These are phyloP conservation scores for Phenganax marumi DNA, from an alignment of 92 coral and sea anemone genomes.

Conservation along the genomic window DNA sequence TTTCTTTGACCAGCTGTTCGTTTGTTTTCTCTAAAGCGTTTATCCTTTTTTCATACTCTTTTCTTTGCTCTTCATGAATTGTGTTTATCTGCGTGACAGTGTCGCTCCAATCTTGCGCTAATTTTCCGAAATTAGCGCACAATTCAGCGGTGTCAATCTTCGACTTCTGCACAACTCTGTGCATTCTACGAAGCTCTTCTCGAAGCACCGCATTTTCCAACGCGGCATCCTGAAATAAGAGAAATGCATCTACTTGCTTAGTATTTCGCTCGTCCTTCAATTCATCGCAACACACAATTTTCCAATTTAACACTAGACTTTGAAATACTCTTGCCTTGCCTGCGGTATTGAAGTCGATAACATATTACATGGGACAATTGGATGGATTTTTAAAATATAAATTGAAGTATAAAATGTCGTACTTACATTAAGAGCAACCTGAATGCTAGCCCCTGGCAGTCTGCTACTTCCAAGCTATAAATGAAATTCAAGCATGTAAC, in stretches of 20 bases:
- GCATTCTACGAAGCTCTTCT: background rate
- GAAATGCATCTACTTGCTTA: background rate
- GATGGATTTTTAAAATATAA: too few relatives aligned
- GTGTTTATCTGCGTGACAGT: background rate
- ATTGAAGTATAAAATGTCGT: background rate
- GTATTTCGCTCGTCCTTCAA: background rate
- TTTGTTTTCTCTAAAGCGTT: background rate
- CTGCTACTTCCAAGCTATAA: background rate
- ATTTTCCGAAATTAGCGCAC: background rate
- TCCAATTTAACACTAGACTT: too few relatives aligned
- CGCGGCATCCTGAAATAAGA: background rate
- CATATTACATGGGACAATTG: too few relatives aligned
- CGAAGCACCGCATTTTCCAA: constrained; percentile 7
- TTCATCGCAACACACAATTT: background rate
- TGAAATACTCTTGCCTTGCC: too few relatives aligned
- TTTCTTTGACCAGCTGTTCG: background rate
- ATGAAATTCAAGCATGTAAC: background rate
- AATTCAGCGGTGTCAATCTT: constrained; percentile 29
- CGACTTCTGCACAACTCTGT: background rate
- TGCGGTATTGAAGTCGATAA: too few relatives aligned
- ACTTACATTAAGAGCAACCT: background rate
- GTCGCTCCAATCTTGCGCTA: background rate
- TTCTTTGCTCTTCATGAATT: background rate
- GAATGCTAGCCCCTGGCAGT: background rate
- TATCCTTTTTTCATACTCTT: constrained; percentile 3